Base-by-base conservation (phyloP, 2,888 invertebrate species). In the Abrostola triplasia region DNA sequence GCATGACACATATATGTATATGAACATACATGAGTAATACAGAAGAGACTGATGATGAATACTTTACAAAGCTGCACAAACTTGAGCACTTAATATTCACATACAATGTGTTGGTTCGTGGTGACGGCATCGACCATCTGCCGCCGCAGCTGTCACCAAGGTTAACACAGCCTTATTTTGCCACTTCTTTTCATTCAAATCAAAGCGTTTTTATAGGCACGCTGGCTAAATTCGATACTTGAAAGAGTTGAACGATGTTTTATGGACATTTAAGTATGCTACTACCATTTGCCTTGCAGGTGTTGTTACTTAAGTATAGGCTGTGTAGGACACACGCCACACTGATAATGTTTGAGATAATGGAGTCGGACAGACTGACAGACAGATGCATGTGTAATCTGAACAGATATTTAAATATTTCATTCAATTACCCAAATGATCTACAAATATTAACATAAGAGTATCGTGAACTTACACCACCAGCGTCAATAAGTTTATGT, bases 61-160 rank as follows among this genome's bases (percentile, higher is more conserved):
- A 51, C 48, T 70, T 70, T 53, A 59, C 52, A 70, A 72, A 72
- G 72, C 76, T 72, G 61, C 66, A 70, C 49, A 75, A 70, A 70
- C 57, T 75, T 69, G n/a, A 36, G 42, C 42, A 41, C 36, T 65
- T 51, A 59, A 67, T 58, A 62, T 64, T 60, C 57, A 63, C 58
- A 59, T 62, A 69, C 52, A 51, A 60, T 67, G 70, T 73, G 65
- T 71, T 70, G 66, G 74, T 67, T 59, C 58, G 68, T 54, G 60
- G 64, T 85, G 86, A 85, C 86, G 86, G 66, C 85, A 86, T 72
- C 68, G 67, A 64, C 78, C 87, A 88, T 87, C 87, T 88, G 86
- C 83, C 79, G 70, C 49, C 80, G 82, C 87, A 88, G 85, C 85
- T 86, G 87, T 78, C 75, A 48, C 63, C 82, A 86, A 87, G 85